Base-by-base conservation (phyloP, 2,888 invertebrate genomes). In the Tinea semifulvella region DNA sequence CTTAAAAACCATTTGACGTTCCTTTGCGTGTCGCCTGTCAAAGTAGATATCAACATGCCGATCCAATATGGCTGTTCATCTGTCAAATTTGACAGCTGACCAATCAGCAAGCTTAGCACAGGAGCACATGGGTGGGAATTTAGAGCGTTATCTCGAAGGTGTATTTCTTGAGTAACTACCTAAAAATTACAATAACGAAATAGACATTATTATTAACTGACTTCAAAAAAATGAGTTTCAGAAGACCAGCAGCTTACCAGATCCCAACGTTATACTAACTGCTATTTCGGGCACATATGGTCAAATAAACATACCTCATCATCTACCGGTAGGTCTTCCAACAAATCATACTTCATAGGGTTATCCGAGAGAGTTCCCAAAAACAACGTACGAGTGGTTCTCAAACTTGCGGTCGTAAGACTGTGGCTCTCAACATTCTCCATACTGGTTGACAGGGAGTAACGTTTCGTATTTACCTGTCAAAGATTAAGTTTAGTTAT, bases 281-380 rank as follows among this genome's bases (percentile, higher is more conserved):
- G n/a, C n/a, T n/a, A n/a, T n/a, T n/a, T n/a, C n/a, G n/a, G n/a
- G n/a, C n/a, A n/a, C n/a, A n/a, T n/a, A n/a, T n/a, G n/a, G n/a
- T n/a, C n/a, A 26, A 26, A 11, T n/a, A 10, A 27, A 36, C 36
- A 8, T 0, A 49, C 52, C 1, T 54, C 52, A 0, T 58, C 56
- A 1, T 55, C 52, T 5, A 3, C 25, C 2, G 13, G 14, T 2
- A 2, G 4, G 0, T 49, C 44, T 0, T 56, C 55, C 18, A 61
- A 56, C 40, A 72, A 49, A 46, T 77, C 77, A 40, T 61, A 73
- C 11, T 58, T 52, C 39, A 67, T 51, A 1, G 75, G 73, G 49
- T 68, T 57, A 28, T 75, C 75, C 0, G 76, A 68, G 1, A 75
- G 54, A 0, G 75, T 74, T 10, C 65, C 53, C 31, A 68, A 52